These are phyloP conservation scores for Pelmatolapia mariae DNA, from an alignment of 2,113 vertebrate genomes.

Conservation along the genomic window DNA sequence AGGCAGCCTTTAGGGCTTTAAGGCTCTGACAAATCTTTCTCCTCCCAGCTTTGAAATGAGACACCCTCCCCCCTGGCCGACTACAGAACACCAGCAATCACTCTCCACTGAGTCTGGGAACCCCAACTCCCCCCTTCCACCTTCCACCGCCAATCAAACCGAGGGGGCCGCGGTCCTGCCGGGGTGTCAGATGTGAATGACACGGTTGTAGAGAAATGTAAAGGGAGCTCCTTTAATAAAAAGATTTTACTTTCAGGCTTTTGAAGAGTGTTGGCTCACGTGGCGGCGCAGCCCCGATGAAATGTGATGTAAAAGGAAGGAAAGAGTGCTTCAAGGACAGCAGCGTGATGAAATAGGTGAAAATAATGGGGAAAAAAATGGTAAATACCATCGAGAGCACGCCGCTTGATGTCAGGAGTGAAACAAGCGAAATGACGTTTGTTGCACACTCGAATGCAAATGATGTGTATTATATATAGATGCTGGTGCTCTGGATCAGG, in stretches of 20 bases:
- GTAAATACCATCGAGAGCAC: background rate
- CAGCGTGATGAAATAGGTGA: conserved; percentile 4
- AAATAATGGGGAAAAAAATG: background rate
- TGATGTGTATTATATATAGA: conserved; percentile 11
- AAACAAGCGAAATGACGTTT: background rate
- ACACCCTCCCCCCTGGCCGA: background rate
- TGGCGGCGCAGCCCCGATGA: background rate
- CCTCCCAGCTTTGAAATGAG: conserved; percentile 15
- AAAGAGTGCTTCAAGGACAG: background rate
- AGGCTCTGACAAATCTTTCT: conserved; percentile 33
- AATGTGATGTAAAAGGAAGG: conserved; percentile 6
- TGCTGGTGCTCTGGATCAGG: background rate
- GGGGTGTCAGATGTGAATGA: background rate
- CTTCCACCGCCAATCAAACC: background rate
- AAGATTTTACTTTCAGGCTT: background rate
- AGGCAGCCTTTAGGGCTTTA: conserved; percentile 7
- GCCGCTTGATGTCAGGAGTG: background rate
- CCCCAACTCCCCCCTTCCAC: background rate
- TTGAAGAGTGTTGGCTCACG: background rate
- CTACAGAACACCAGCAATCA: conserved; percentile 17
- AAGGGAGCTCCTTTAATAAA: background rate
- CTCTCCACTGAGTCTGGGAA: background rate
- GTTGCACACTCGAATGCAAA: conserved; percentile 1
- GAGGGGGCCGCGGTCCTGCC: background rate
- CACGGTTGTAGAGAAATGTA: background rate